These are phyloP conservation scores for Anguilla pacifica DNA, from an alignment of 2,797 vertebrate genomes.

Conservation along the genomic window DNA sequence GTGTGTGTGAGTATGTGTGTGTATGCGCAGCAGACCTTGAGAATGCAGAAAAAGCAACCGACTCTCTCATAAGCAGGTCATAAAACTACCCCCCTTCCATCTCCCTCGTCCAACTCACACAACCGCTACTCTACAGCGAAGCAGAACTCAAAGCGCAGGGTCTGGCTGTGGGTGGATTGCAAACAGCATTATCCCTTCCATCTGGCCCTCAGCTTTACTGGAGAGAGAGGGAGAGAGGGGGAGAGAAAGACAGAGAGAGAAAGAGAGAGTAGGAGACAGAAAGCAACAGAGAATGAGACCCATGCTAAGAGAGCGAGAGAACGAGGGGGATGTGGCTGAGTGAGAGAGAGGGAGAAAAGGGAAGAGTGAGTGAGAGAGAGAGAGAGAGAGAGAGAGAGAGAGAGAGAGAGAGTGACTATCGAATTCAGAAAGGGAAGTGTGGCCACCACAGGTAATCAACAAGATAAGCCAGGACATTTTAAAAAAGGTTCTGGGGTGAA, in stretches of 20 bases:
- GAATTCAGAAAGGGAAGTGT: neutral
- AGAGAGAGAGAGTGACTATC: neutral
- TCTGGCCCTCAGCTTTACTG: neutral
- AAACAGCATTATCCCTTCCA: neutral
- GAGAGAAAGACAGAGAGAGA: neutral
- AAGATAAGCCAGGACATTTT: neutral
- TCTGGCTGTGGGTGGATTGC: neutral
- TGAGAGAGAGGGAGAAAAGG: conserved; percentile 5
- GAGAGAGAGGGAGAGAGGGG: conserved; percentile 6
- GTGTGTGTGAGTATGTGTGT: neutral
- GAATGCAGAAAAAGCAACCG: neutral
- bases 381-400: neutral
- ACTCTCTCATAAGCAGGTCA: conserved; percentile 24
- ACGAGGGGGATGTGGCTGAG: neutral
- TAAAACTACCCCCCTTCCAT: neutral
- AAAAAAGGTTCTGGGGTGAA: neutral
- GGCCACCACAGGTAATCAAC: neutral
- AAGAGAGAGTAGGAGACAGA: neutral
- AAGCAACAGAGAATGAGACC: neutral
- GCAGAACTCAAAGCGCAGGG: neutral
- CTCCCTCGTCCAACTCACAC: neutral
- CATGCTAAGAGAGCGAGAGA: neutral
- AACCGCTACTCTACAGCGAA: neutral
- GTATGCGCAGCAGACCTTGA: neutral
- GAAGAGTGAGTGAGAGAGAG: conserved; percentile 1